A percentile compares a stretch with the other conserved stretches of the same genome.
Conservation (phyloP, 2,888 invertebrate species). For the Lypha dubia region DNA sequence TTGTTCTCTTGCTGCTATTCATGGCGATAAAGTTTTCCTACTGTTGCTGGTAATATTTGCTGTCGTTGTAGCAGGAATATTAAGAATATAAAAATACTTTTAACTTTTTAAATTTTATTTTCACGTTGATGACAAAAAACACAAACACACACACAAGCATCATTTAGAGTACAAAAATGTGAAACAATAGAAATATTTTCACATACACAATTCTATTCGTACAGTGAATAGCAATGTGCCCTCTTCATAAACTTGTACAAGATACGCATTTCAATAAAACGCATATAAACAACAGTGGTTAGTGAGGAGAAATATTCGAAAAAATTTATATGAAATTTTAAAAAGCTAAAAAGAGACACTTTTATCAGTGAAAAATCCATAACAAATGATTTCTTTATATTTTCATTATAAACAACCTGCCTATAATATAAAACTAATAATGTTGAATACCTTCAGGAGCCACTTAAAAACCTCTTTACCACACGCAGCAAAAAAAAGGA, state of each 20-base stretch:
- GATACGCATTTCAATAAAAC: conserved; percentile 24
- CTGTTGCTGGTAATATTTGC: conserved; percentile 36
- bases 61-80: conserved; percentile 55
- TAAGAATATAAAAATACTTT: conserved; percentile 70
- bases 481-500: too few species aligned
- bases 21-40: conserved; percentile 14
- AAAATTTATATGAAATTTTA: background rate
- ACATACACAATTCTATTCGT: conserved; percentile 11
- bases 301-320: background rate
- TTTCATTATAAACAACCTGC: too few species aligned
- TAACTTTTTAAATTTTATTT: conserved; percentile 66
- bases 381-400: too few species aligned
- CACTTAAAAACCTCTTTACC: too few species aligned
- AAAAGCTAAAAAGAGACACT: too few species aligned
- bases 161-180: conserved; percentile 64
- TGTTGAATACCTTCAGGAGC: too few species aligned
- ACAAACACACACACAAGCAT: conserved; percentile 51
- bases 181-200: conserved; percentile 52
- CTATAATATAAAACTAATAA: too few species aligned
- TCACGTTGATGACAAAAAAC: conserved; percentile 44
- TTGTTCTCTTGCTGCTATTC: background rate
- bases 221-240: conserved; percentile 34
- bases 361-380: too few species aligned
- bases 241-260: conserved; percentile 9
- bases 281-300: conserved; percentile 3